Percentiles rank a stretch among this genome's conserved stretches.
These are phyloP conservation scores for Cinclus cinclus DNA, from an alignment of 2,113 vertebrate species.

Conservation along the genomic window DNA sequence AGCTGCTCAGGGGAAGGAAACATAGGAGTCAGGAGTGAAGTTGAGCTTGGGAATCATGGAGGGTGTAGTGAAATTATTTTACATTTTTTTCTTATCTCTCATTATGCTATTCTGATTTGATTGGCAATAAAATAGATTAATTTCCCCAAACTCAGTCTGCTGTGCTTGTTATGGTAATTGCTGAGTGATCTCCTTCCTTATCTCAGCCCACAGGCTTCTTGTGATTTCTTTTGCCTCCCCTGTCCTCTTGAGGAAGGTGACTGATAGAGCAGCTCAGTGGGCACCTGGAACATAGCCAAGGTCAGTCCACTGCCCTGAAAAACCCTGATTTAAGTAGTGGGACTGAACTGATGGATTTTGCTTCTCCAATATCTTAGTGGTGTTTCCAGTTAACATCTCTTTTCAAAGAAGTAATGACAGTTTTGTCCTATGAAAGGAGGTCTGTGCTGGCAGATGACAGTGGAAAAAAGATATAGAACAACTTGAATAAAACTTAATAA, in stretches of 20 bases:
- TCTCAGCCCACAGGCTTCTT: background rate
- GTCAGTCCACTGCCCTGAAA: background rate
- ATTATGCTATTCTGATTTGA: background rate
- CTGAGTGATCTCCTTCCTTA: background rate
- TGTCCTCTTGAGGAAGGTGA: background rate
- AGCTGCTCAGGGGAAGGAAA: background rate
- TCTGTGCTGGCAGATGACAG: background rate
- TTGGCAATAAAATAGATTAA: background rate
- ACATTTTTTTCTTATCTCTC: background rate
- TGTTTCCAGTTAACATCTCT: background rate
- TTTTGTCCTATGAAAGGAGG: background rate
- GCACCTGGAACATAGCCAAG: background rate
- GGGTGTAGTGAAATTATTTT: background rate
- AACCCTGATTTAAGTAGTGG: background rate
- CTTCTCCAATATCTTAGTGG: background rate
- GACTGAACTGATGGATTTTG: background rate
- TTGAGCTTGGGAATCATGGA: background rate
- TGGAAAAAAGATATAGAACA: background rate
- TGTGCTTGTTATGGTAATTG: background rate
- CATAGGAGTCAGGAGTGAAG: background rate
- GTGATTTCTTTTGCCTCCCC: background rate
- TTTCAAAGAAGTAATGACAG: background rate
- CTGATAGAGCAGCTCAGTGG: background rate
- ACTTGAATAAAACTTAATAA: conserved; percentile 4
- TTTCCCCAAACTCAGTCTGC: background rate